Percentiles rank a stretch among this genome's conserved stretches.
Conservation (phyloP, 2,797 vertebrate genomes). For the Darevskia mixta region DNA sequence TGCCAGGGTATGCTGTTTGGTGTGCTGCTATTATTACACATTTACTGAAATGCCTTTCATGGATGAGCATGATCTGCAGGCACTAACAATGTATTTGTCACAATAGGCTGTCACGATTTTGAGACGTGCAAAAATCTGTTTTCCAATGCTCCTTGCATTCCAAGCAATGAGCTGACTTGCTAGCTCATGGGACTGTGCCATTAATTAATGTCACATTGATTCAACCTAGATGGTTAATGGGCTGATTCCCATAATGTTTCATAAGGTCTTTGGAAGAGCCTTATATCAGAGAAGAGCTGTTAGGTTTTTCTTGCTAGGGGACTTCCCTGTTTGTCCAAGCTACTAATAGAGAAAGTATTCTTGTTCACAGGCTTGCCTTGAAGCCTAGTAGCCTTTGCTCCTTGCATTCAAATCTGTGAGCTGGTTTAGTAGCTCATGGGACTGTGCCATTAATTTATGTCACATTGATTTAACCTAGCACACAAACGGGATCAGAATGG, state of each 20-base stretch:
- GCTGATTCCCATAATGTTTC: not conserved
- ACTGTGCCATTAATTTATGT: conserved; percentile 7
- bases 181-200: too few relatives aligned
- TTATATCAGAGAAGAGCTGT: not conserved
- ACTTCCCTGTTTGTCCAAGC: not conserved
- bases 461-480: conserved; percentile 26
- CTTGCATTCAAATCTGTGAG: not conserved
- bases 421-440: conserved; percentile 7
- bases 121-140: not conserved
- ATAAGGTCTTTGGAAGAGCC: not conserved
- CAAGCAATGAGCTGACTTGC: too few relatives aligned
- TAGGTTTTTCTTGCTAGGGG: not conserved
- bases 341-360: not conserved
- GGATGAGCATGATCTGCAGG: not conserved
- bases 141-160: not conserved
- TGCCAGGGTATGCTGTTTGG: not conserved
- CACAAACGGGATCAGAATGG: conserved; percentile 29
- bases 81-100: not conserved
- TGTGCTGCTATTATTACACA: not conserved
- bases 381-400: not conserved
- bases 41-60: not conserved
- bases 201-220: too few relatives aligned
- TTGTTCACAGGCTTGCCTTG: not conserved
- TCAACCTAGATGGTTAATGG: not conserved
- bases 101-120: not conserved